Conservation (phyloP, 1,140 invertebrate genomes). For the Drosophila chauvacae region DNA sequence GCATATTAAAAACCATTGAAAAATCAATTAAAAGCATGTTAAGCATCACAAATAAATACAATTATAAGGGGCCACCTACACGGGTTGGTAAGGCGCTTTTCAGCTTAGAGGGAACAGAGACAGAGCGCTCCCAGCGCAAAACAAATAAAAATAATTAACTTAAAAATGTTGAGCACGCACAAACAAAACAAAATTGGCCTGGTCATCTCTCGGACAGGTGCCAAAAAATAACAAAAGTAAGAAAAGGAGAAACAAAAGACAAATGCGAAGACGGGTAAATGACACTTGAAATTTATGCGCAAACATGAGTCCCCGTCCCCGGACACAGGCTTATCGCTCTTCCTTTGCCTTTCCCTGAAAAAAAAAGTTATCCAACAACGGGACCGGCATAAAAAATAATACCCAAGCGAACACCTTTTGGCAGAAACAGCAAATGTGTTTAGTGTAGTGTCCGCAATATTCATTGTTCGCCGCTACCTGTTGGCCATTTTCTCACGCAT, state of each 20-base stretch:
- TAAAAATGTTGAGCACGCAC: conserved; percentile 70
- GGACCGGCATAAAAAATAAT: conserved; percentile 72
- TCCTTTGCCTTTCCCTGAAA: conserved; percentile 37
- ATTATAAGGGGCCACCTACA: conserved; percentile 35
- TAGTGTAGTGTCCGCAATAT: conserved; percentile 59
- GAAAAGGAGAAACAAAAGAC: conserved; percentile 43
- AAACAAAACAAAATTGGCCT: conserved; percentile 66
- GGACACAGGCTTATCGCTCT: conserved; percentile 56
- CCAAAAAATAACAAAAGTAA: conserved; percentile 60
- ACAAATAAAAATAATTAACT: conserved; percentile 77
- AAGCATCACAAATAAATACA: conserved; percentile 44
- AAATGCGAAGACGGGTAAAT: conserved; percentile 77
- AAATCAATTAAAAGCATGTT: conserved; percentile 60
- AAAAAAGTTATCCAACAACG: conserved; percentile 57
- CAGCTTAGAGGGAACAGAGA: conserved; percentile 50
- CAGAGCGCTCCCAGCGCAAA: conserved; percentile 16
- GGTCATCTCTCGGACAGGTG: conserved; percentile 73
- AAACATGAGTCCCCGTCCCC: conserved; percentile 54
- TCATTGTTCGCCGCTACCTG: conserved; percentile 45
- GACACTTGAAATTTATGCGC: conserved; percentile 83
- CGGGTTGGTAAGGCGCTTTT: conserved; percentile 63
- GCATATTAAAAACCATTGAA: conserved; percentile 58
- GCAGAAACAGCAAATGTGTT: conserved; percentile 55
- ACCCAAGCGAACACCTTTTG: conserved; percentile 51
- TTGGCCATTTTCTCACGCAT: conserved; percentile 75